Conservation (phyloP, 2,113 vertebrate genomes). For the Chelonoidis abingdonii region DNA sequence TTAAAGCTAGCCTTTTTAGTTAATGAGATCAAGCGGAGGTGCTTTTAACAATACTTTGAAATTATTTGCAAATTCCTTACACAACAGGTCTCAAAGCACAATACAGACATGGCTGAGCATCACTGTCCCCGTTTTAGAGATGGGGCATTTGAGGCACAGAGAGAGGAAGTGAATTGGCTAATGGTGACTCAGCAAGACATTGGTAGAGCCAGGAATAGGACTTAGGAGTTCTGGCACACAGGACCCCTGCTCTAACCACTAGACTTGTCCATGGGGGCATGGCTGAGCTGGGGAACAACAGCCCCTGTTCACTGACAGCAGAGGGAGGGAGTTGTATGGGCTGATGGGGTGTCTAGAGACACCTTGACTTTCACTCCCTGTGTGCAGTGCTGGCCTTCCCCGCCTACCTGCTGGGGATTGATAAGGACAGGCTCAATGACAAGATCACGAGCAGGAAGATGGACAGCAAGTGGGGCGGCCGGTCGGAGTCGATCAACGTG, state of each 20-base stretch:
- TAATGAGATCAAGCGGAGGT: fast-evolving
- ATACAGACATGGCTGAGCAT: background rate
- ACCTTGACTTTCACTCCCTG: fast-evolving
- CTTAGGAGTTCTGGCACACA: background rate
- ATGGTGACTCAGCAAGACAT: background rate
- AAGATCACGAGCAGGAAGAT: conserved; percentile 97
- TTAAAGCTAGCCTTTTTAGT: background rate
- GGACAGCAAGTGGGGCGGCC: conserved; percentile 97
- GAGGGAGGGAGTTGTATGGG: fast-evolving
- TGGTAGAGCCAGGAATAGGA: background rate
- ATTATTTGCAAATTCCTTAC: fast-evolving
- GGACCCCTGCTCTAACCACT: fast-evolving
- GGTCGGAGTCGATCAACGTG: conserved; percentile 92
- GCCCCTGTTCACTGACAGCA: fast-evolving
- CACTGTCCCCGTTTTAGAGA: fast-evolving
- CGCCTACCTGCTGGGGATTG: conserved; percentile 93
- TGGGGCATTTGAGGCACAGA: background rate
- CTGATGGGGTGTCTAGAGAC: background rate
- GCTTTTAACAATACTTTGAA: background rate
- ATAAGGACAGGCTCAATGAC: conserved; percentile 88
- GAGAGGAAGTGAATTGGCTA: background rate
- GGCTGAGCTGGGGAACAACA: fast-evolving
- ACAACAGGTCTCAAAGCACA: background rate
- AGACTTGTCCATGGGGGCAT: fast-evolving
- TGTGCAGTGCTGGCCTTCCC: conserved; percentile 90